Percentiles rank a stretch among this genome's conserved stretches.
Evolutionary conservation across 1,140 invertebrate species (phyloP).

Genomic region (Pogonomyrmex californicus): DNA sequence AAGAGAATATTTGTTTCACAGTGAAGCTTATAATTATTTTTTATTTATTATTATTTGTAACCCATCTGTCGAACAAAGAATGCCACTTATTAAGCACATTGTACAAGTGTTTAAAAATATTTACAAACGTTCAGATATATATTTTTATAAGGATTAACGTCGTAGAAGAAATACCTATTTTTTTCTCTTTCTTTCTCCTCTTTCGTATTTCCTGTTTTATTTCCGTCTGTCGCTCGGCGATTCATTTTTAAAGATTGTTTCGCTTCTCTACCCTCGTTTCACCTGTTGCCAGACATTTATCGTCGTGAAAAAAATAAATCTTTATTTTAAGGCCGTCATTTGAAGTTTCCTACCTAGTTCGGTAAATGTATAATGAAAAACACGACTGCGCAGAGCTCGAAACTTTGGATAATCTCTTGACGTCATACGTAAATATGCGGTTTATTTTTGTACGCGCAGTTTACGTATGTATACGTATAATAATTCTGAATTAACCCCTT

Average conservation of each 20-base stretch:
- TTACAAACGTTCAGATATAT: constrained; percentile 65
- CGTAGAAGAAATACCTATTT: constrained; percentile 20
- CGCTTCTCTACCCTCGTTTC: neutral
- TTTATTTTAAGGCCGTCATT: constrained; percentile 77
- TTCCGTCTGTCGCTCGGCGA: constrained; percentile 46
- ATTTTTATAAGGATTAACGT: constrained; percentile 48
- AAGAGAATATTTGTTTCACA: neutral
- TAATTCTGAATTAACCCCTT: constrained; percentile 42
- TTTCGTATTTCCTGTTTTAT: constrained; percentile 25
- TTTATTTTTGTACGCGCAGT: constrained; percentile 28
- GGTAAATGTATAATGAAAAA: constrained; percentile 72
- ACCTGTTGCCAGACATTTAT: constrained; percentile 50
- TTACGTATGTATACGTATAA: constrained; percentile 42
- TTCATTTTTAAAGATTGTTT: constrained; percentile 3
- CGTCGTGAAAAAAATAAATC: constrained; percentile 73
- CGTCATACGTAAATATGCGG: constrained; percentile 4
- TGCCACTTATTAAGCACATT: constrained; percentile 72
- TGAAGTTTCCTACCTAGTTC: constrained; percentile 67
- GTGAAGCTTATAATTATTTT: constrained; percentile 30
- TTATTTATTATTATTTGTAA: constrained; percentile 44
- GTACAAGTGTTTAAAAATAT: constrained; percentile 74
- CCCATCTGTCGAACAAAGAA: constrained; percentile 67
- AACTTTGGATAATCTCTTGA: constrained; percentile 56
- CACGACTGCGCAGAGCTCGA: constrained; percentile 49
- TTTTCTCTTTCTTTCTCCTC: constrained; percentile 7